phyloP scores from a whole-genome alignment of 2,113 vertebrate species.

The Laticauda laticaudata region DNA sequence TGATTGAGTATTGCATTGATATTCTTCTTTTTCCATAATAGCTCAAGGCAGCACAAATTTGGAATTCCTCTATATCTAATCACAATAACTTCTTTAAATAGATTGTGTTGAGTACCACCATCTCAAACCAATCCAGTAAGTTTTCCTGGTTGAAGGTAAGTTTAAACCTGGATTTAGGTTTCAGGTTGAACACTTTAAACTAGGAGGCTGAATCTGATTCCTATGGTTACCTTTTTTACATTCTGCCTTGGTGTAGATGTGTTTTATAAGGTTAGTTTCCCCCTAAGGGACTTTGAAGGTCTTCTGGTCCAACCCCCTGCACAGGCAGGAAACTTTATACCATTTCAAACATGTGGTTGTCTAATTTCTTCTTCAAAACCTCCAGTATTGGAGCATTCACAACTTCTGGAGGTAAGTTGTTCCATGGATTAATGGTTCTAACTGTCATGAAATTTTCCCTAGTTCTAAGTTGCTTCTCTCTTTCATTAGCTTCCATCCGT shows the following conservation, averaged over 20 bases:
- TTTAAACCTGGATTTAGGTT: neutral
- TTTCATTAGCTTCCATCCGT: neutral
- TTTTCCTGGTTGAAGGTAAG: neutral
- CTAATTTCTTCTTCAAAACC: neutral
- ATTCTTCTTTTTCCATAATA: neutral
- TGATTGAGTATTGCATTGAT: neutral
- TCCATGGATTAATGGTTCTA: neutral
- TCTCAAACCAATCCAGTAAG: neutral
- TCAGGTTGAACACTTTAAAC: neutral
- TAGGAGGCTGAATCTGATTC: neutral
- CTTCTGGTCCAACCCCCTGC: neutral
- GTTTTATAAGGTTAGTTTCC: neutral
- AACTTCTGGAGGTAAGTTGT: neutral
- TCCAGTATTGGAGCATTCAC: neutral
- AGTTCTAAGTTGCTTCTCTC: neutral
- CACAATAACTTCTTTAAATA: neutral
- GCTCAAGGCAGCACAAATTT: neutral
- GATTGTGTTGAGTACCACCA: neutral
- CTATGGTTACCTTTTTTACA: neutral
- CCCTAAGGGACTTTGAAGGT: neutral
- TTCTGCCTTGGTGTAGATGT: too few relatives aligned
- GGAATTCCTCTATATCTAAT: neutral
- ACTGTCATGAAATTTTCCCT: neutral
- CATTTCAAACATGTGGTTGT: neutral
- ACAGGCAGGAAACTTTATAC: neutral